Evolutionary conservation across 2,113 vertebrate genomes (phyloP).

Genomic region (Shinisaurus crocodilurus): DNA sequence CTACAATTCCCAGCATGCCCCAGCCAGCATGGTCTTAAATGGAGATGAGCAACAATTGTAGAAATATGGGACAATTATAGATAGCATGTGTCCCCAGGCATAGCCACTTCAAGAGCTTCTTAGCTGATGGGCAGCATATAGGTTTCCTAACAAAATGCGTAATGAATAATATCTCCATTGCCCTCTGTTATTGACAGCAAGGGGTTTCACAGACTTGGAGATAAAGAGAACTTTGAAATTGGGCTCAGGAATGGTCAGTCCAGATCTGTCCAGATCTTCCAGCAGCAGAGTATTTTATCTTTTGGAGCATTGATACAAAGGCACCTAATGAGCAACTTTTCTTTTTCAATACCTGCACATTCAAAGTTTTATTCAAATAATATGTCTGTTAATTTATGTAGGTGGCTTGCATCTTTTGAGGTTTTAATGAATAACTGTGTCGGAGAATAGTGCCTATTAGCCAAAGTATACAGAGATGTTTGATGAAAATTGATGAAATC

Average conservation of each 20-base stretch:
- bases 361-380: background rate
- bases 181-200: background rate
- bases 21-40: background rate
- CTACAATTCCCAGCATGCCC: background rate
- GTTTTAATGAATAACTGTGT: background rate
- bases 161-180: background rate
- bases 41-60: background rate
- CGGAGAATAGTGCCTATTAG: background rate
- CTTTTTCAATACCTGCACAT: background rate
- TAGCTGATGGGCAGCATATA: too few species aligned
- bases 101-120: too few species aligned
- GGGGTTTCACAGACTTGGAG: background rate
- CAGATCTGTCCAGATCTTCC: background rate
- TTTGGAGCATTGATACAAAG: background rate
- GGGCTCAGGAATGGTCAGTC: background rate
- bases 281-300: background rate
- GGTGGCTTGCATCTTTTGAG: background rate
- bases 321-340: background rate
- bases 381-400: background rate
- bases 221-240: background rate
- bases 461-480: background rate
- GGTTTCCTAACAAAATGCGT: background rate
- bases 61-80: background rate
- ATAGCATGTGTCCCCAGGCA: background rate
- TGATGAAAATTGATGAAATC: background rate